phyloP scores from a whole-genome alignment of 2,797 vertebrate species.

The Liasis olivaceus region DNA sequence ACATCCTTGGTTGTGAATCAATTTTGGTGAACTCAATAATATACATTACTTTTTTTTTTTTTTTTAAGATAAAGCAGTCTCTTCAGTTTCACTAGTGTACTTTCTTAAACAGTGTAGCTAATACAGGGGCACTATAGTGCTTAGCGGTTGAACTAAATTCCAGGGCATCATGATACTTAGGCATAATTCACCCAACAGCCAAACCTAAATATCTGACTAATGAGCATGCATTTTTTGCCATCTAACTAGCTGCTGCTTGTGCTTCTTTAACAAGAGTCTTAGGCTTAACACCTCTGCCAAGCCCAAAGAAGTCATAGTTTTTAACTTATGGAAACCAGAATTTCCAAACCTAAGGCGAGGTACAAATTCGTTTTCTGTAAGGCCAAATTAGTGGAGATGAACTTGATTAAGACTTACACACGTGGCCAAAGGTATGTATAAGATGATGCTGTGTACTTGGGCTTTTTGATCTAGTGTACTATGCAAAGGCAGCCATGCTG shows the following conservation, averaged over 20 bases:
- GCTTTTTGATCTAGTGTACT: not conserved
- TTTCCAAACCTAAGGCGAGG: not conserved
- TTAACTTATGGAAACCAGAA: not conserved
- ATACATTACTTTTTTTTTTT: not conserved
- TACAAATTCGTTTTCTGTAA: not conserved
- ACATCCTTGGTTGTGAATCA: not conserved
- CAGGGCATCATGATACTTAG: not conserved
- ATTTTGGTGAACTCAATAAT: not conserved
- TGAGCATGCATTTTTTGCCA: not conserved
- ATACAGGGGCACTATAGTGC: not conserved
- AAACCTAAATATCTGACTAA: not conserved
- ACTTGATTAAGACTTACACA: not conserved
- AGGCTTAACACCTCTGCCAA: not conserved
- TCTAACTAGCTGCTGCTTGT: not conserved
- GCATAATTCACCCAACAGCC: not conserved
- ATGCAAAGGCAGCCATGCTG: not conserved
- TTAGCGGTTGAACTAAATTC: not conserved
- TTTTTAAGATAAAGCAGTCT: not conserved
- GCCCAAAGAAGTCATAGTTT: not conserved
- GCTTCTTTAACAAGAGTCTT: not conserved
- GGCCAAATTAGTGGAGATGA: not conserved
- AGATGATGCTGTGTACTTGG: not conserved
- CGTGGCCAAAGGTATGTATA: not conserved
- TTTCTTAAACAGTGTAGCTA: not conserved
- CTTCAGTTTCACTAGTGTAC: not conserved